Evolutionary conservation across 2,888 invertebrate genomes (phyloP).

Genomic region (Lithophane semibrunnea): DNA sequence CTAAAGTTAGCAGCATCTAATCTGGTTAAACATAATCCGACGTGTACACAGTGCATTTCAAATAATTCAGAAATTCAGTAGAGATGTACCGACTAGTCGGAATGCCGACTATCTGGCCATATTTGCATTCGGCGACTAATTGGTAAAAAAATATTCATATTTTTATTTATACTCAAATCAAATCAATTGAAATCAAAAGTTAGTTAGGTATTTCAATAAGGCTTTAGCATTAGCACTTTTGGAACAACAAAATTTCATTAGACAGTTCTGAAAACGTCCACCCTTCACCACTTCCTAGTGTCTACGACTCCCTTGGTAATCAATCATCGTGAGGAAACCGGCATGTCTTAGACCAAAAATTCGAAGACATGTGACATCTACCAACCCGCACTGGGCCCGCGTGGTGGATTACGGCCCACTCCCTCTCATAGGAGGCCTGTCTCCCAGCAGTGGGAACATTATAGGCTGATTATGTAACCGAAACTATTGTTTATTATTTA

Average conservation of each 20-base stretch:
- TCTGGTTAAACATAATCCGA: constrained; percentile 42
- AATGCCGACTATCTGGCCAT: neutral
- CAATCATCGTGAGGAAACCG: too few species aligned
- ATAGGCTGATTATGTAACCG: too few species aligned
- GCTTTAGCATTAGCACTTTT: neutral
- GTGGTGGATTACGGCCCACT: too few species aligned
- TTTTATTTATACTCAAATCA: neutral
- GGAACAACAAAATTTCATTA: too few species aligned
- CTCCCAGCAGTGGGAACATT: too few species aligned
- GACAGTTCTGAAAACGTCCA: too few species aligned
- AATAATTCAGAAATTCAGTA: constrained; percentile 47
- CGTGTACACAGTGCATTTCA: constrained; percentile 43
- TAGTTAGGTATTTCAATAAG: neutral
- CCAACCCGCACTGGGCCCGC: too few species aligned
- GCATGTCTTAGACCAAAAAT: too few species aligned
- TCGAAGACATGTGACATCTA: too few species aligned
- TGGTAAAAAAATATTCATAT: neutral
- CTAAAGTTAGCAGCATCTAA: constrained; percentile 48
- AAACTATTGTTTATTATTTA: neutral
- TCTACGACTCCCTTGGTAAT: neutral
- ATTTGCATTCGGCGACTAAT: too few species aligned
- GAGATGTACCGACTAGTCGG: neutral
- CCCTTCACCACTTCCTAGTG: neutral
- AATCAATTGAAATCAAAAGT: neutral
- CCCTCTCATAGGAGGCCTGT: too few species aligned